Conservation (phyloP, 1,140 invertebrate species). For the Nymphalis io region DNA sequence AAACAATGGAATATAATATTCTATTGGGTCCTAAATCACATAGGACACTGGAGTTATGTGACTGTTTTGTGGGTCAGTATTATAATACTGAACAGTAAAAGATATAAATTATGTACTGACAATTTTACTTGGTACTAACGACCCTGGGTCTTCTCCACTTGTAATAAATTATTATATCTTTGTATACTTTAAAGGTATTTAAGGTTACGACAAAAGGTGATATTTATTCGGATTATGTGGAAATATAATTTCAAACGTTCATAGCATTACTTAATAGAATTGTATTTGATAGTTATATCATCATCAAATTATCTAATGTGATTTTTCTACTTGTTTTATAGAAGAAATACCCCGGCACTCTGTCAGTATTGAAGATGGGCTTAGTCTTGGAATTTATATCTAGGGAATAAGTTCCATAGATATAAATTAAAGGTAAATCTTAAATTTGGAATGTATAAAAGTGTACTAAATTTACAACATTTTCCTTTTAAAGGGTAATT, state of each 20-base stretch:
- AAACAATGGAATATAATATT: slow-evolving; percentile 17
- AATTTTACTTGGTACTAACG: slow-evolving; percentile 14
- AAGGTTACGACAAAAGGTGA: slow-evolving; percentile 13
- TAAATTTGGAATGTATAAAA: no score
- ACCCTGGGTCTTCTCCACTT: slow-evolving; percentile 8
- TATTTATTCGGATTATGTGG: background rate
- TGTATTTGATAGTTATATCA: background rate
- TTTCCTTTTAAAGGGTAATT: no score
- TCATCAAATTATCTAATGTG: no score
- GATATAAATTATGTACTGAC: slow-evolving; percentile 22
- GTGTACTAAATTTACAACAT: no score
- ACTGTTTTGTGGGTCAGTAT: slow-evolving; percentile 25
- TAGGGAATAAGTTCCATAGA: no score
- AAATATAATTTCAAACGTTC: background rate
- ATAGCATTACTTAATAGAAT: background rate
- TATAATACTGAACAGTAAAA: slow-evolving; percentile 8
- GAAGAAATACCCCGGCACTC: no score
- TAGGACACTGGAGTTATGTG: slow-evolving; percentile 16
- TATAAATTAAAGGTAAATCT: no score
- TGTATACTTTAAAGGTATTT: slow-evolving; percentile 11
- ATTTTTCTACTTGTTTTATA: no score
- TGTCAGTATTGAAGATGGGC: no score
- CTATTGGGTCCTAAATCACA: slow-evolving; percentile 15
- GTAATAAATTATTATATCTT: slow-evolving; percentile 7
- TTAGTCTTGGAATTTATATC: no score